Conservation (phyloP, 2,113 vertebrate genomes). For the Tachysurus fulvidraco region DNA sequence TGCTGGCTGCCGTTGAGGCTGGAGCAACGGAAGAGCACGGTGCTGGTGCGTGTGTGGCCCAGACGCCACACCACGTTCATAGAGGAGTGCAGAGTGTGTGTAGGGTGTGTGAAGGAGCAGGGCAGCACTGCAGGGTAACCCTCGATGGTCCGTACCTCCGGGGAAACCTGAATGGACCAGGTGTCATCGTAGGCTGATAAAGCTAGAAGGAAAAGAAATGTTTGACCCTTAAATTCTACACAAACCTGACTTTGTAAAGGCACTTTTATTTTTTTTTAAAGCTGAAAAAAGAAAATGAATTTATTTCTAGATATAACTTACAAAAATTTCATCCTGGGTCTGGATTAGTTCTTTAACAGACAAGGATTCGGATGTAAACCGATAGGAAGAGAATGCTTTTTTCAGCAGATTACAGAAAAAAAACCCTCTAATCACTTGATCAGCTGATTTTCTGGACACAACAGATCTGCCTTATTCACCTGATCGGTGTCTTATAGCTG, state of each 20-base stretch:
- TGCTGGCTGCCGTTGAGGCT: conserved; percentile 69
- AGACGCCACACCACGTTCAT: conserved; percentile 85
- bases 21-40: conserved; percentile 81
- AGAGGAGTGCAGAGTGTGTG: conserved; percentile 80
- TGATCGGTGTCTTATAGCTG: not conserved
- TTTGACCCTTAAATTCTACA: no score
- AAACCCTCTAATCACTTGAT: not conserved
- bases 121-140: conserved; percentile 83
- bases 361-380: not conserved
- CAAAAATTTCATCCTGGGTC: no score
- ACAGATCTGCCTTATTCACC: not conserved
- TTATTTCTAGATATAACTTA: not conserved
- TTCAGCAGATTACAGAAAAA: not conserved
- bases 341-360: not conserved
- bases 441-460: not conserved
- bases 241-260: no score
- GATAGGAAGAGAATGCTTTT: not conserved
- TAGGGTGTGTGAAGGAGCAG: conserved; percentile 90
- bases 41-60: conserved; percentile 74
- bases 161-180: conserved; percentile 83
- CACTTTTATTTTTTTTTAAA: no score
- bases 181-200: conserved; percentile 65
- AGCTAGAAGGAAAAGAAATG: not conserved
- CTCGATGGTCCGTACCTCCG: conserved; percentile 80
- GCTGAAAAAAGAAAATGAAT: not conserved